Conservation (phyloP, 2,113 vertebrate species). For the Gallinago undulata region DNA sequence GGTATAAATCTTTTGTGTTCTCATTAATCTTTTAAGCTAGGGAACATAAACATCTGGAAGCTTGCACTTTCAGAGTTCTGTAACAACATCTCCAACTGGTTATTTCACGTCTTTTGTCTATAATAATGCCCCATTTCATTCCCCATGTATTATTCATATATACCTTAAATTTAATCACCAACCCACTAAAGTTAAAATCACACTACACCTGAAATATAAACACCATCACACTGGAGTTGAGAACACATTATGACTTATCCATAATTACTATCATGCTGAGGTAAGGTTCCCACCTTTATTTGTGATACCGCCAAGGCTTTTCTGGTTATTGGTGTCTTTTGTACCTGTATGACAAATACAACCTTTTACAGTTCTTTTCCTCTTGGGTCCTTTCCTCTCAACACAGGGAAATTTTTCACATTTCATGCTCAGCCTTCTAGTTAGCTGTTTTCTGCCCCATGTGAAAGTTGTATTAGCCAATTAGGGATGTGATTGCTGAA, state of each 20-base stretch:
- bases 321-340: slow-evolving; percentile 31
- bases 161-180: slow-evolving; percentile 77
- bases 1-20: slow-evolving; percentile 54
- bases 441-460: background rate
- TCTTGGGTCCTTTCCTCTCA: background rate
- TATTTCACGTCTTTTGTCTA: slow-evolving; percentile 57
- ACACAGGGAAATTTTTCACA: background rate
- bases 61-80: slow-evolving; percentile 37
- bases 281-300: slow-evolving; percentile 59
- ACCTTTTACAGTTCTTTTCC: background rate
- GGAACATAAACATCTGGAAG: slow-evolving; percentile 65
- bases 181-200: slow-evolving; percentile 70
- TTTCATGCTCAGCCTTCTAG: background rate
- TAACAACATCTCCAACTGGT: slow-evolving; percentile 59
- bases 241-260: slow-evolving; percentile 68
- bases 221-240: slow-evolving; percentile 59
- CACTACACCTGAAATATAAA: slow-evolving; percentile 74
- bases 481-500: background rate
- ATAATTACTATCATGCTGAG: slow-evolving; percentile 71
- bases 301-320: slow-evolving; percentile 47
- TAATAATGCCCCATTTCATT: slow-evolving; percentile 57
- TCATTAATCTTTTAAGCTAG: slow-evolving; percentile 63
- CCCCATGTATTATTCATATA: slow-evolving; percentile 71
- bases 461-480: background rate
- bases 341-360: slow-evolving; percentile 5